These are phyloP conservation scores for Anadara kagoshimensis DNA, from an alignment of 1,140 invertebrate genomes.

Conservation along the genomic window DNA sequence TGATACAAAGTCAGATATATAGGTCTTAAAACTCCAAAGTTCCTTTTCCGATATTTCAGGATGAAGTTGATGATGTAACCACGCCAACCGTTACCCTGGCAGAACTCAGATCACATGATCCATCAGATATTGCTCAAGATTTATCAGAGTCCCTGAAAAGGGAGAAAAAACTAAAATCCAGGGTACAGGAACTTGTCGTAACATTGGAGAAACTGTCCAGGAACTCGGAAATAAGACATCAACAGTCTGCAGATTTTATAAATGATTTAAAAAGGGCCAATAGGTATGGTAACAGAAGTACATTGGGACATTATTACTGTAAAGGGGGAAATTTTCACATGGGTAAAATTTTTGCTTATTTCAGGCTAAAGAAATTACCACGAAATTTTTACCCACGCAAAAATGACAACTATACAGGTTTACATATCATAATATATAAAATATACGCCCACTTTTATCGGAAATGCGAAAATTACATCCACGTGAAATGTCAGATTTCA, in stretches of 20 bases:
- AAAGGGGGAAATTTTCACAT: too few species aligned
- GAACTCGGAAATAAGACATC: constrained; percentile 82
- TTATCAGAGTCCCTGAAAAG: constrained; percentile 79
- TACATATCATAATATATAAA: too few species aligned
- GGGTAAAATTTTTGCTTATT: too few species aligned
- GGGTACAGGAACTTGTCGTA: constrained; percentile 82
- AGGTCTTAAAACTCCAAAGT: background rate
- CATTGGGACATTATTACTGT: background rate
- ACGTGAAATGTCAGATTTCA: too few species aligned
- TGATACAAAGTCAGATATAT: too few species aligned
- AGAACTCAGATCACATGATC: constrained; percentile 46
- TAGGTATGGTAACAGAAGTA: constrained; percentile 73
- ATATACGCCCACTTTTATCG: too few species aligned
- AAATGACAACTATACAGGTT: too few species aligned
- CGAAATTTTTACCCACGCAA: too few species aligned
- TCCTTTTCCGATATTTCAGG: constrained; percentile 36
- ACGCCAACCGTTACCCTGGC: constrained; percentile 32
- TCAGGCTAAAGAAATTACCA: too few species aligned
- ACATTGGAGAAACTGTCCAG: constrained; percentile 84
- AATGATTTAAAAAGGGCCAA: constrained; percentile 84
- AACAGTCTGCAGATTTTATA: constrained; percentile 82
- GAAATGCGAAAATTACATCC: too few species aligned
- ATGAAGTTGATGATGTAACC: constrained; percentile 38
- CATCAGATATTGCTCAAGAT: constrained; percentile 72
- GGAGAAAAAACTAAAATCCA: constrained; percentile 82